Conservation (phyloP, 2,888 invertebrate species). For the Malthinus flaveolus region DNA sequence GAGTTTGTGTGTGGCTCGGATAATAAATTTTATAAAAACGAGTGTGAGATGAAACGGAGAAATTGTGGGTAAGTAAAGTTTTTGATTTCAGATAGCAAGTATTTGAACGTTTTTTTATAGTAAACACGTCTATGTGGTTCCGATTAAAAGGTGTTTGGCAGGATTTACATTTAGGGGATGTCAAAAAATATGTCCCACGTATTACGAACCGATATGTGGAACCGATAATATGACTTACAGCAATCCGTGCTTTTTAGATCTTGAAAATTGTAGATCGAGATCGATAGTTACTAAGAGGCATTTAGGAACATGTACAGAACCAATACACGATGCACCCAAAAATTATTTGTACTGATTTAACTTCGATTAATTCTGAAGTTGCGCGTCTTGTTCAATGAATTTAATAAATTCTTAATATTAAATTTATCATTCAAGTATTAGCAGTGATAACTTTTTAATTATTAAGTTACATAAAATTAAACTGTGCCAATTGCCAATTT, state of each 20-base stretch:
- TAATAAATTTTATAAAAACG: conserved; percentile 86
- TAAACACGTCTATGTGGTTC: conserved; percentile 89
- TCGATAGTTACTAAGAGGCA: conserved; percentile 77
- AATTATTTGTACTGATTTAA: conserved; percentile 76
- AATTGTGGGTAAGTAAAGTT: conserved; percentile 74
- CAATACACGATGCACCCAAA: conserved; percentile 80
- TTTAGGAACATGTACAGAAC: conserved; percentile 84
- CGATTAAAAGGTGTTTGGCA: conserved; percentile 81
- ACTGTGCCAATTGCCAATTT: conserved; percentile 36
- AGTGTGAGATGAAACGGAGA: conserved; percentile 88
- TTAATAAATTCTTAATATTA: conserved; percentile 11
- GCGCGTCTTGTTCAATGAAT: conserved; percentile 7
- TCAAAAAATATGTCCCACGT: conserved; percentile 81
- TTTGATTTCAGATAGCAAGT: background rate
- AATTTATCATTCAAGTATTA: conserved; percentile 18
- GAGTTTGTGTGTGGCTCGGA: conserved; percentile 88
- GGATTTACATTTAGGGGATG: conserved; percentile 87
- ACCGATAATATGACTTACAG: conserved; percentile 91
- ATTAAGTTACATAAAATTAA: conserved; percentile 17
- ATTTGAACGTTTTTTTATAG: conserved; percentile 54
- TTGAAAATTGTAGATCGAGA: conserved; percentile 87
- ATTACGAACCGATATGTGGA: conserved; percentile 92
- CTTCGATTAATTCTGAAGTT: conserved; percentile 9
- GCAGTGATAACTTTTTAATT: conserved; percentile 10
- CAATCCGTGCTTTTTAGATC: conserved; percentile 88